Evolutionary conservation across 2,888 invertebrate genomes (phyloP).

Genomic region (Tridacna crocea): DNA sequence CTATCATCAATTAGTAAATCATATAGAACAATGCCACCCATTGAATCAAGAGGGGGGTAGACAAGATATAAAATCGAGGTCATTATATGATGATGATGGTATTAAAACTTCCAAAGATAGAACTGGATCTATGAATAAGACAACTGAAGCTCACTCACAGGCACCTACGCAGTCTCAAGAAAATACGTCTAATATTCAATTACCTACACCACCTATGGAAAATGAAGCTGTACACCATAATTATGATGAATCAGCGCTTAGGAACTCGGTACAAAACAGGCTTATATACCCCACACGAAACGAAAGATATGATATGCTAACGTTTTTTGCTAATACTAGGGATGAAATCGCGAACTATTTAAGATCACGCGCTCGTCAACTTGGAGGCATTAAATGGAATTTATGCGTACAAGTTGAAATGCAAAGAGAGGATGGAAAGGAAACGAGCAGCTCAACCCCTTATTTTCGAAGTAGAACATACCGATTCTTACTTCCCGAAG

Average conservation of each 20-base stretch:
- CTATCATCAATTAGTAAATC: slow-evolving; percentile 1
- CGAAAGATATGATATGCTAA: slow-evolving; percentile 42
- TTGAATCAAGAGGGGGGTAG: no score
- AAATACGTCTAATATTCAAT: background rate
- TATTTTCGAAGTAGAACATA: slow-evolving; percentile 39
- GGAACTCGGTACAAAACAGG: slow-evolving; percentile 21
- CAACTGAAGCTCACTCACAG: background rate
- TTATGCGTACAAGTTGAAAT: slow-evolving; percentile 52
- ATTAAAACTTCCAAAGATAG: background rate
- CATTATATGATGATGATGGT: slow-evolving; percentile 5
- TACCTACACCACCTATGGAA: background rate
- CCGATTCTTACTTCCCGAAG: slow-evolving; percentile 4
- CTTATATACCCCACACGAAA: slow-evolving; percentile 27
- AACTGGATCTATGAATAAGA: background rate
- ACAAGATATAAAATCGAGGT: background rate
- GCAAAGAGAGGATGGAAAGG: slow-evolving; percentile 43
- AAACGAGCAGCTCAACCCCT: slow-evolving; percentile 16
- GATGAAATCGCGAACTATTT: slow-evolving; percentile 15
- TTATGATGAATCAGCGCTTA: slow-evolving; percentile 26
- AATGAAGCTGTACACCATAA: slow-evolving; percentile 3
- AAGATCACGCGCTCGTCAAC: slow-evolving; percentile 7
- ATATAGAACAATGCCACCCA: slow-evolving; percentile 6
- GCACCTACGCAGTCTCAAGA: background rate
- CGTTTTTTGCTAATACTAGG: slow-evolving; percentile 34
- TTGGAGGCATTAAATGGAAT: slow-evolving; percentile 52